Conservation (phyloP, 2,113 vertebrate species). For the Candoia aspera region DNA sequence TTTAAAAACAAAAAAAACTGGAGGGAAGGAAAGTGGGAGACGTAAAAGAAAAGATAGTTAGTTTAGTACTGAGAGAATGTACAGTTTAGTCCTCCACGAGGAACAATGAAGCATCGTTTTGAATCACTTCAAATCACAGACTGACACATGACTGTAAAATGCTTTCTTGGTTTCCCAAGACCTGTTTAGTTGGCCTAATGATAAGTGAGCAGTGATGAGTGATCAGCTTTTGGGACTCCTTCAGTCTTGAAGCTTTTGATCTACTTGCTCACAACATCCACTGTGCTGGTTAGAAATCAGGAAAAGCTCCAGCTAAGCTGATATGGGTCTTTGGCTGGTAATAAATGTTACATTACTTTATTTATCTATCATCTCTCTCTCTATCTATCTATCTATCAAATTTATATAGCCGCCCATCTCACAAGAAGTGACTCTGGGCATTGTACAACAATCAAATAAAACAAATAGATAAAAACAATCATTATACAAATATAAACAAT, state of each 20-base stretch:
- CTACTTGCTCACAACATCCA: background rate
- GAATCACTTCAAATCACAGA: slow-evolving; percentile 12
- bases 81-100: slow-evolving; percentile 14
- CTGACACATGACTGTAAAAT: background rate
- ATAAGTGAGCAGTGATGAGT: background rate
- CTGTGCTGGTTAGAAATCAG: background rate
- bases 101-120: rapidly evolving
- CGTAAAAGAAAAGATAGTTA: background rate
- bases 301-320: background rate
- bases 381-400: no score
- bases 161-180: rapidly evolving
- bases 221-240: background rate
- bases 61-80: background rate
- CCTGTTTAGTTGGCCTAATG: background rate
- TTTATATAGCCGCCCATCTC: no score
- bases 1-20: background rate
- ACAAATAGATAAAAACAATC: no score
- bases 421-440: no score
- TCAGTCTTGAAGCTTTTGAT: background rate
- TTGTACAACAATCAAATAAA: no score
- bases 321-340: background rate
- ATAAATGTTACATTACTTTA: background rate
- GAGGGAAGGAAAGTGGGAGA: background rate
- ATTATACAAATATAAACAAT: no score
- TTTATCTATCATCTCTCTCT: no score